phyloP scores from a whole-genome alignment of 1,140 invertebrate genomes.

The Drosophila lacertosa region DNA sequence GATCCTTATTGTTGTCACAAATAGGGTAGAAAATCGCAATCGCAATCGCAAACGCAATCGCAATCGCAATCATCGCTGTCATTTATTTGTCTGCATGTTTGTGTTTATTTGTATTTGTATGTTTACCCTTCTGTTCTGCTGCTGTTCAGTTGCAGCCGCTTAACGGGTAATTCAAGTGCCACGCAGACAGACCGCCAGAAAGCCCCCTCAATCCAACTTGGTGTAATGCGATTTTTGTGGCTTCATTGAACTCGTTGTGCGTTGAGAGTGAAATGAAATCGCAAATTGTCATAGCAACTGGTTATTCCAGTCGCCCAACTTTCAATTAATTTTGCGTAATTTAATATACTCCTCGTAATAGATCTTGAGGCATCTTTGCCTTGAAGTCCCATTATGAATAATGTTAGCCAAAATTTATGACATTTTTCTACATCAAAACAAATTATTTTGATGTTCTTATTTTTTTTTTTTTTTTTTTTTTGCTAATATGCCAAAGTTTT shows the following conservation, averaged over 20 bases:
- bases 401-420: conserved; percentile 38
- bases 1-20: conserved; percentile 5
- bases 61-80: conserved; percentile 53
- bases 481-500: conserved; percentile 28
- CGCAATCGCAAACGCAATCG: conserved; percentile 44
- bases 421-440: conserved; percentile 25
- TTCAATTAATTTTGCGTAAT: conserved; percentile 54
- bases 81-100: conserved; percentile 51
- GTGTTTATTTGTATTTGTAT: too few relatives aligned
- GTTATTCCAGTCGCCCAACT: conserved; percentile 58
- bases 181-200: conserved; percentile 18
- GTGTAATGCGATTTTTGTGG: conserved; percentile 75
- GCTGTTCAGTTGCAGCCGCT: conserved; percentile 44
- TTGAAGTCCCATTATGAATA: conserved; percentile 47
- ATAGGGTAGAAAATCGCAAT: too few relatives aligned
- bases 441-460: too few relatives aligned
- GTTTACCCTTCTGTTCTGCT: conserved; percentile 27
- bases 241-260: conserved; percentile 61
- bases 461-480: conserved; percentile 1
- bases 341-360: conserved; percentile 29
- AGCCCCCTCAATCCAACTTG: too few relatives aligned
- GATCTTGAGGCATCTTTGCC: conserved; percentile 1
- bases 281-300: conserved; percentile 48
- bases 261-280: conserved; percentile 43
- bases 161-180: conserved; percentile 45